phyloP scores from a whole-genome alignment of 2,113 vertebrate genomes.

The Tragelaphus scriptus region DNA sequence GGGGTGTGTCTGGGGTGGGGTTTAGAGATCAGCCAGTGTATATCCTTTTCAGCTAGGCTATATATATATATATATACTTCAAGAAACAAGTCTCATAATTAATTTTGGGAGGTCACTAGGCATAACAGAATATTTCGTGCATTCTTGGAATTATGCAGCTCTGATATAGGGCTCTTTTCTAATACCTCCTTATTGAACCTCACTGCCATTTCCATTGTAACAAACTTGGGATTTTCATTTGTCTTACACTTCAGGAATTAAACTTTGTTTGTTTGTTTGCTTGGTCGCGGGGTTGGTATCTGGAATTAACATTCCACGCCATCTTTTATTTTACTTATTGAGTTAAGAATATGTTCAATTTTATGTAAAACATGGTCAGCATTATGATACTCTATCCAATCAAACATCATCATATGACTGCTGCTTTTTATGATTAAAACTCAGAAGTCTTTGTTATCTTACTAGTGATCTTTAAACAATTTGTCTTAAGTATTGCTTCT shows the following conservation, averaged over 20 bases:
- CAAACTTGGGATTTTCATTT: conserved; percentile 57
- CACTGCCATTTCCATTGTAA: conserved; percentile 43
- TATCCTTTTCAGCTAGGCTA: neutral
- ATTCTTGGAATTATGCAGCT: neutral
- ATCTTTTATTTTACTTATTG: conserved; percentile 9
- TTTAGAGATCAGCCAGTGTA: neutral
- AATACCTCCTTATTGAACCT: neutral
- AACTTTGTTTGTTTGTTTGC: conserved; percentile 36
- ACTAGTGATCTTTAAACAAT: neutral
- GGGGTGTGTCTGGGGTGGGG: neutral
- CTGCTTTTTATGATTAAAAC: neutral
- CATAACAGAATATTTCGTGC: neutral
- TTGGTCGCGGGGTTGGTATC: neutral
- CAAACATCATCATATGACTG: conserved; percentile 75
- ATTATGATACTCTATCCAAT: conserved; percentile 74
- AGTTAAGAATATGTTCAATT: neutral
- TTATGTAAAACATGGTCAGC: conserved; percentile 56
- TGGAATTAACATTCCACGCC: conserved; percentile 69
- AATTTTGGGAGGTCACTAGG: neutral
- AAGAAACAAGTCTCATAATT: neutral
- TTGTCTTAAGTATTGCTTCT: neutral
- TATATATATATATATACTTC: neutral
- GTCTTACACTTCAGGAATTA: conserved; percentile 66
- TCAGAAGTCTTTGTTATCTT: neutral
- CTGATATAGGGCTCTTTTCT: neutral